Evolutionary conservation across 37 sponge, comb jelly and placozoan species (phyloP), one percentile per base, ranked within the genome.

Genomic region (Trichoplax adhaerens): DNA sequence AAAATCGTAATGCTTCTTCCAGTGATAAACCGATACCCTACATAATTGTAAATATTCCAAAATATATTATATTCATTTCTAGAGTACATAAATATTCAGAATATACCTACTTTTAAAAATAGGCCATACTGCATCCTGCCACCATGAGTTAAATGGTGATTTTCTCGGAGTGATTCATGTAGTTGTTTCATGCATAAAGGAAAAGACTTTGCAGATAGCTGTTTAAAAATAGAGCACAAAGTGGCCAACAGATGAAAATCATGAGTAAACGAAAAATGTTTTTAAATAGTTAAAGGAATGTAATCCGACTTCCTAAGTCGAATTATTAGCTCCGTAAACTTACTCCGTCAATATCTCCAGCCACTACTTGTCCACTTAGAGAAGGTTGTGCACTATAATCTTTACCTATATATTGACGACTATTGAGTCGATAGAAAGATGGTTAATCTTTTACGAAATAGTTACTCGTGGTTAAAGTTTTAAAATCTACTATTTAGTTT

Each of bases 91-190:
- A 60, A 12, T 60, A 12, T 60, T 60, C 12, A 12, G 12, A 60
- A 60, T 12, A 60, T 12, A 8, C 62, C 2, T 65, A 65, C 80
- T 78, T 94, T 94, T 50, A 94, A 80, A 76, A 94, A 94, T 5
- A 94, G 84, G 1, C 96, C 93, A 58, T 87, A 90, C 80, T 94
- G 96, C 5, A 94, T 78, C 52, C 96, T 68, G 50, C 86, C 92
- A 64, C 81, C 82, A 74, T 94, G 96, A 61, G 70, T 77, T 54
- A 94, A 76, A 71, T 94, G 96, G 76, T 94, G 96, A 50, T 87
- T 82, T 57, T 77, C 81, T 10, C 86, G 61, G 68, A 94, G 79
- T 3, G 81, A 55, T 54, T 90, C 79, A 65, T 94, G 88, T n/a
- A 94, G 74, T 58, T 87, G 75, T 3, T 81, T 74, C 96, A 94